These are phyloP conservation scores for Crotalus viridis DNA, from an alignment of 2,113 vertebrate genomes.

Conservation along the genomic window DNA sequence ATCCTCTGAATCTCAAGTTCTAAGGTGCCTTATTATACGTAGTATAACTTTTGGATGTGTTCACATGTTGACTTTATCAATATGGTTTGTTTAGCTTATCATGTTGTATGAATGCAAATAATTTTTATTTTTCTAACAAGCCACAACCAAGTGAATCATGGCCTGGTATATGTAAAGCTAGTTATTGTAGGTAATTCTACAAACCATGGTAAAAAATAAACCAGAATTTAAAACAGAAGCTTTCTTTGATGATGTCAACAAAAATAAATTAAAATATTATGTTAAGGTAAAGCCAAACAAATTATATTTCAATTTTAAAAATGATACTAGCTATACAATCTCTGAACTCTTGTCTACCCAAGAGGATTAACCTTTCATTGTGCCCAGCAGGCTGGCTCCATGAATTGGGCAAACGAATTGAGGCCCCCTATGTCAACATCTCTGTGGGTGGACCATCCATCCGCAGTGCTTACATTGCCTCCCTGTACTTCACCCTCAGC, in stretches of 20 bases:
- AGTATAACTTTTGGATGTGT: accelerated
- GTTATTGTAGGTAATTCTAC: not conserved
- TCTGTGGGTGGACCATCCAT: slow-evolving; percentile 85
- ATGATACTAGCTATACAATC: not conserved
- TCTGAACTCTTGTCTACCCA: slow-evolving; percentile 16
- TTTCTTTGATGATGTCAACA: not conserved
- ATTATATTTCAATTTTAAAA: not conserved
- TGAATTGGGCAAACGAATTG: slow-evolving; percentile 90
- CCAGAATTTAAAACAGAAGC: not conserved
- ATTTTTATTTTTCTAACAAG: not conserved
- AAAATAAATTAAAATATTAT: not conserved
- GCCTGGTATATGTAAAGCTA: not conserved
- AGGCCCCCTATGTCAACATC: slow-evolving; percentile 87
- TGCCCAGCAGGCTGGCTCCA: slow-evolving; percentile 86
- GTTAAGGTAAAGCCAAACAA: not conserved
- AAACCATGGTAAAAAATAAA: not conserved
- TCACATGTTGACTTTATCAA: not conserved
- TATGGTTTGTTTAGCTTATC: not conserved
- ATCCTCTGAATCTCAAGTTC: not conserved
- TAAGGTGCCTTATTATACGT: not conserved
- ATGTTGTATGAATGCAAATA: not conserved
- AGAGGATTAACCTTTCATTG: slow-evolving; percentile 13
- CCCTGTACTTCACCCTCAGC: slow-evolving; percentile 97
- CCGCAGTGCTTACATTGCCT: slow-evolving; percentile 91
- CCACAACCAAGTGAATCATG: not conserved